phyloP scores from a whole-genome alignment of 2,888 invertebrate genomes.

The Leucoptera coffeella region DNA sequence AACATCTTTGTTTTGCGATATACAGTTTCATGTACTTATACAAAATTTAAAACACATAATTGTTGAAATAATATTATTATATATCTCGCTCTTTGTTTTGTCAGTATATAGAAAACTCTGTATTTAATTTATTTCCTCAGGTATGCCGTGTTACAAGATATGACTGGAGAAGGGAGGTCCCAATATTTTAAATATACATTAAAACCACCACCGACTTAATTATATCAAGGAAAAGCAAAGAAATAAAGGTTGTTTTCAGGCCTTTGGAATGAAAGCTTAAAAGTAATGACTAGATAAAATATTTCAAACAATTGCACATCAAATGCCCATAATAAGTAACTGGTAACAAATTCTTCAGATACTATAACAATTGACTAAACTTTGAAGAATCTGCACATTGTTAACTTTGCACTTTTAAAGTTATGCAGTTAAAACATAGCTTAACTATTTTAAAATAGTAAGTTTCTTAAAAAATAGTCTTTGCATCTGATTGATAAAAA shows the following conservation, averaged over 20 bases:
- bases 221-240: no score
- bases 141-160: background rate
- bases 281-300: background rate
- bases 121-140: background rate
- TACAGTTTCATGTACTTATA: background rate
- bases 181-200: background rate
- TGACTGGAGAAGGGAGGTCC: background rate
- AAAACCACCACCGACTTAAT: no score
- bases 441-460: no score
- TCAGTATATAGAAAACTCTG: background rate
- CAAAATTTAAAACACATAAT: background rate
- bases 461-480: no score
- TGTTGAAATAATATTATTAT: background rate
- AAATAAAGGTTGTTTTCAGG: no score
- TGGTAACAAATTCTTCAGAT: constrained; percentile 8
- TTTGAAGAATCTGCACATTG: no score
- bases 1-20: no score
- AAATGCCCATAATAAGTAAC: background rate
- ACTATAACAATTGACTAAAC: constrained; percentile 16
- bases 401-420: no score
- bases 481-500: no score
- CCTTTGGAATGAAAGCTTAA: background rate
- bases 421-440: no score
- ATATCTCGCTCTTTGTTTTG: no score
- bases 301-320: background rate